Base-by-base conservation (phyloP, 2,797 vertebrate species). In the Momotus momota region DNA sequence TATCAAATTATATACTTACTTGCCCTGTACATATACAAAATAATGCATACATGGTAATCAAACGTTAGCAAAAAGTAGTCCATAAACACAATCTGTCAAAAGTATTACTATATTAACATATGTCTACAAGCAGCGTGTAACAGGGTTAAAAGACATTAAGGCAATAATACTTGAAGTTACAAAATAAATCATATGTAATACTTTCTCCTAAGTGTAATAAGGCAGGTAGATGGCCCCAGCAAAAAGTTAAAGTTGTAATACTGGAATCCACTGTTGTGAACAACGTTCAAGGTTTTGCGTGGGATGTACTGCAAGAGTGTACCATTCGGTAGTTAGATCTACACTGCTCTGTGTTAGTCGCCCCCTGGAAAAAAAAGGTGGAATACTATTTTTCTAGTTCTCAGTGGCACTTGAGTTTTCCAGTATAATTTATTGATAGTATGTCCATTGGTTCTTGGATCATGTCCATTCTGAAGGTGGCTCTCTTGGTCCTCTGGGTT, bases 11-110 rank as follows among this genome's bases (percentile, higher is more conserved):
- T 99, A 99, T 99, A 99, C 98, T 98, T 98, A 98, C 98, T 98
- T 98, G 98, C 98, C 98, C 99, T 99, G 98, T 99, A 99, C 99
- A 99, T 98, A 97, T 99, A 99, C 98, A 99, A 99, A 99, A 99
- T 98, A 98, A 99, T 98, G 98, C 98, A 98, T 99, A 99, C 98
- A 98, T 98, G 98, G 98, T 98, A 98, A 98, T 98, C 97, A 96
- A 98, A 98, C 96, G 92, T 98, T 98, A 98, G 98, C 98, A 98
- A 98, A 98, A 98, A 98, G 98, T 98, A 98, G 98, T 99, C 98
- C 98, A 99, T 98, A 98, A 98, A 99, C 98, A 98, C 98, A 97
- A 97, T 97, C 97, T 97, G 97, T 98, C 98, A 97, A 88, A 97
- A 96, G 97, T 98, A 97, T 97, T 97, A 98, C 97, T 98, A 98